Evolutionary conservation across 1,140 invertebrate genomes (phyloP).

Genomic region (Tetraneura akinire): DNA sequence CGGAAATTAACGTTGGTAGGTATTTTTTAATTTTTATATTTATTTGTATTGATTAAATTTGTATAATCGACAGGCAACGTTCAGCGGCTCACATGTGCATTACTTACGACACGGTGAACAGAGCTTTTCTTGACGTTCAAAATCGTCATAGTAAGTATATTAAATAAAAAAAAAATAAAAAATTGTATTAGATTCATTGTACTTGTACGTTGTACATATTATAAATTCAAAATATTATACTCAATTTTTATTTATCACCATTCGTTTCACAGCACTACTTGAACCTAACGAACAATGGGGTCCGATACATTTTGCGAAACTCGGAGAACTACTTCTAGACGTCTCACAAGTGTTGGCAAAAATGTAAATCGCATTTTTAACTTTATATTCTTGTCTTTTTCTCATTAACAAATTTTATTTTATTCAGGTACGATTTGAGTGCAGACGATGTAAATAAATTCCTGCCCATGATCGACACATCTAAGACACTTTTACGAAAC

Average conservation of each 20-base stretch:
- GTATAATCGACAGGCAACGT: conserved; percentile 6
- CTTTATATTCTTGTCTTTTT: no score
- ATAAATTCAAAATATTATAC: no score
- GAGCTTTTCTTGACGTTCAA: conserved; percentile 35
- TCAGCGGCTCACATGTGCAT: conserved; percentile 43
- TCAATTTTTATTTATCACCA: not conserved
- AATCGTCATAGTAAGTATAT: conserved; percentile 33
- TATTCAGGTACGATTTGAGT: conserved; percentile 75
- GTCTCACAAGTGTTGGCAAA: conserved; percentile 81
- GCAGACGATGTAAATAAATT: conserved; percentile 86
- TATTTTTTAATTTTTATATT: no score
- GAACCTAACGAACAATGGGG: conserved; percentile 76
- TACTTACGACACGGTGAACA: conserved; percentile 41
- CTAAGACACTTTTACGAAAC: conserved; percentile 82
- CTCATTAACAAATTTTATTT: no score
- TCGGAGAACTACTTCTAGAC: conserved; percentile 82
- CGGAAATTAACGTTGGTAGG: no score
- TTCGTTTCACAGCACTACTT: conserved; percentile 68
- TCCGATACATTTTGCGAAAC: conserved; percentile 77
- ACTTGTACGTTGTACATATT: no score
- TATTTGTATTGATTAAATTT: no score
- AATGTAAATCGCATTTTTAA: conserved; percentile 77
- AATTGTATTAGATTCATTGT: no score
- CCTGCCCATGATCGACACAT: conserved; percentile 85
- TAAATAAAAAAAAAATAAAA: no score